phyloP scores from a whole-genome alignment of 2,113 vertebrate genomes.

The Todiramphus saurophagus region DNA sequence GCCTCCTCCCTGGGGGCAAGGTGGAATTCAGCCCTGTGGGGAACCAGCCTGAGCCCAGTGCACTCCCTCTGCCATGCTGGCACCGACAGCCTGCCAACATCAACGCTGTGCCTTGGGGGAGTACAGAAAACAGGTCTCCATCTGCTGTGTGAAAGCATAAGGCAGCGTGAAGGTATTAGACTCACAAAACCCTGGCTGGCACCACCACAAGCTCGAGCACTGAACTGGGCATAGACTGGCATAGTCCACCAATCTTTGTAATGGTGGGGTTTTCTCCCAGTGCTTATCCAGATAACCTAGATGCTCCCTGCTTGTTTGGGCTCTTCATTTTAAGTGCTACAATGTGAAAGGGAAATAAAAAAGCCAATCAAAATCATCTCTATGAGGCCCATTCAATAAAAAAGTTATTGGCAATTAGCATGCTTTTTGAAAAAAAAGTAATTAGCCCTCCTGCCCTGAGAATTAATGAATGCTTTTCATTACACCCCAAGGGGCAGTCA shows the following conservation, averaged over 20 bases:
- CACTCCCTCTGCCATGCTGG: accelerated
- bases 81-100: neutral
- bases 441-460: conserved; percentile 73
- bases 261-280: neutral
- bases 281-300: neutral
- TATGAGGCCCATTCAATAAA: conserved; percentile 64
- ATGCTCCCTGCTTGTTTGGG: conserved; percentile 4
- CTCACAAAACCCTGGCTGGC: neutral
- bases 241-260: neutral
- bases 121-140: neutral
- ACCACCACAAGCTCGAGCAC: accelerated
- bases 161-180: neutral
- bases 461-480: conserved; percentile 75
- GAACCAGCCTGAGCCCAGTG: neutral
- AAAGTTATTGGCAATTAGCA: conserved; percentile 73
- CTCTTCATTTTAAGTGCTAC: neutral
- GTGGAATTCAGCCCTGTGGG: neutral
- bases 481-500: conserved; percentile 68
- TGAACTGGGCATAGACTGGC: neutral
- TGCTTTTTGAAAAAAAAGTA: conserved; percentile 58
- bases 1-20: accelerated
- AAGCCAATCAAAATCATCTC: conserved; percentile 20
- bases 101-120: neutral
- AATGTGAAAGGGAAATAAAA: conserved; percentile 55
- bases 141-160: neutral